phyloP scores from a whole-genome alignment of 1,140 invertebrate genomes.

The Brachionus asplanchnoidis region DNA sequence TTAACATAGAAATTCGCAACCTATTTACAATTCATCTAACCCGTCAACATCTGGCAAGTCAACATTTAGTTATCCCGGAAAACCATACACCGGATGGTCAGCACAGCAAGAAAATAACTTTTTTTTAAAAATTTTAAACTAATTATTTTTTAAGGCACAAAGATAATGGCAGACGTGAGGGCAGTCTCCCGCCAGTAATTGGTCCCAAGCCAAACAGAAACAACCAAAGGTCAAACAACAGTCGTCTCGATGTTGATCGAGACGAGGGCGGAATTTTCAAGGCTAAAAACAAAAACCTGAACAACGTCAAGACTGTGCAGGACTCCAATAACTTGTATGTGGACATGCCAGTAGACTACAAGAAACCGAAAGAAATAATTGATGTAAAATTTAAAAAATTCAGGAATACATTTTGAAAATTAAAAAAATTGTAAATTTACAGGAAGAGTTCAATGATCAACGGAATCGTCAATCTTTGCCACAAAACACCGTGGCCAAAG shows the following conservation, averaged over 20 bases:
- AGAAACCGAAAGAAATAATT: constrained; percentile 7
- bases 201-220: constrained; percentile 9
- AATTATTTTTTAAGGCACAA: constrained; percentile 6
- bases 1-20: constrained; percentile 32
- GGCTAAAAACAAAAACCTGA: not conserved
- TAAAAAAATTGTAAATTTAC: not conserved
- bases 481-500: not conserved
- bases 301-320: constrained; percentile 20
- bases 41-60: constrained; percentile 37
- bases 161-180: not conserved
- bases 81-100: constrained; percentile 39
- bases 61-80: constrained; percentile 36
- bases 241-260: constrained; percentile 4
- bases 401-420: not conserved
- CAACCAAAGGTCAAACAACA: not conserved
- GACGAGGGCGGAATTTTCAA: constrained; percentile 40
- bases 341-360: constrained; percentile 32
- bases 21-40: constrained; percentile 32
- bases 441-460: constrained; percentile 7
- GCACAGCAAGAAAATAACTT: not conserved
- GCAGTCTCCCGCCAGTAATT: constrained; percentile 20
- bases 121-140: not conserved
- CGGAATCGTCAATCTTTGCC: not conserved
- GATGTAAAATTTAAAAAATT: not conserved
- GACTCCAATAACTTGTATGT: constrained; percentile 18